Evolutionary conservation across 2,113 vertebrate species (phyloP).

Genomic region (Tragelaphus imberbis): DNA sequence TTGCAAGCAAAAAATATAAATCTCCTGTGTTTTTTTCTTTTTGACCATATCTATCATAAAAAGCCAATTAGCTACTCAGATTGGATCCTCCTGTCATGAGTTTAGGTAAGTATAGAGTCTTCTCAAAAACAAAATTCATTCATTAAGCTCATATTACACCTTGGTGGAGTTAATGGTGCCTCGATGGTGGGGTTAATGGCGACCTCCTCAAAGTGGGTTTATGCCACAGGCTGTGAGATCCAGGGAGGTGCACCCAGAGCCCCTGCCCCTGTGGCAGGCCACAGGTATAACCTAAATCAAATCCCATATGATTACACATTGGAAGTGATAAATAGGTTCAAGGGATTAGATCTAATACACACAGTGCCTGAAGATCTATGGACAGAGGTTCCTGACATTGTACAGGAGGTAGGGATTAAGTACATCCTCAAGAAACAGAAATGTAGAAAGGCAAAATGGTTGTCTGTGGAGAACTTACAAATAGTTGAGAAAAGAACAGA

Average conservation of each 20-base stretch:
- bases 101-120: neutral
- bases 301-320: neutral
- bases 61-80: neutral
- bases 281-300: neutral
- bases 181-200: neutral
- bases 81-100: neutral
- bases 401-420: neutral
- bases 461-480: neutral
- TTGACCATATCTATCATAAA: neutral
- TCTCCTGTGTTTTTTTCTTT: neutral
- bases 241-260: neutral
- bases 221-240: neutral
- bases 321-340: neutral
- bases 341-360: neutral
- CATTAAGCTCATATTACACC: accelerated
- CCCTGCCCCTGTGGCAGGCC: neutral
- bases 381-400: neutral
- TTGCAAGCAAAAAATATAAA: neutral
- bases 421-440: neutral
- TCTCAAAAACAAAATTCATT: neutral
- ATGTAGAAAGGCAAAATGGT: neutral
- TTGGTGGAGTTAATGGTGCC: neutral
- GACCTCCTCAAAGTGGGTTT: neutral
- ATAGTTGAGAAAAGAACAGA: neutral
- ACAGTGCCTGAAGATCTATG: neutral